Conservation (phyloP, 2,797 vertebrate genomes). For the Scolopax rusticola region DNA sequence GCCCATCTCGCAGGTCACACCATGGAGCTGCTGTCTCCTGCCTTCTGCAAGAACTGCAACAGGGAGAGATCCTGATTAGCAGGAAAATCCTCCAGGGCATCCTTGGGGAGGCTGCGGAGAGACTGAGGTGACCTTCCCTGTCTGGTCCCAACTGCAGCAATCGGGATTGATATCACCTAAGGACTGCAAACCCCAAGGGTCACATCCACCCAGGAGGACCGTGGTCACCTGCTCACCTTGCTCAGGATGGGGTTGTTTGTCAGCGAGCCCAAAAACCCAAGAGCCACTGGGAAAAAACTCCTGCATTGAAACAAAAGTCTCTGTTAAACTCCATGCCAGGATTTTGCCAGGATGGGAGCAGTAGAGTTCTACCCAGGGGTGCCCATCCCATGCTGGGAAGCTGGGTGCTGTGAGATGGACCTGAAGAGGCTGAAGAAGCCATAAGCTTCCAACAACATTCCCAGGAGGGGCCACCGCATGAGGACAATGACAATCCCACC, state of each 20-base stretch:
- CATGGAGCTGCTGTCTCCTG: slow-evolving; percentile 82
- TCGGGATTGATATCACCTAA: fast-evolving
- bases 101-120: background rate
- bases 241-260: slow-evolving; percentile 83
- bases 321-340: background rate
- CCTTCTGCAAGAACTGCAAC: slow-evolving; percentile 80
- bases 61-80: slow-evolving; percentile 4
- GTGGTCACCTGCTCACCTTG: slow-evolving; percentile 75
- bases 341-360: background rate
- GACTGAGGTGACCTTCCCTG: background rate
- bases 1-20: slow-evolving; percentile 72
- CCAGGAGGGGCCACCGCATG: slow-evolving; percentile 87
- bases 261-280: slow-evolving; percentile 83
- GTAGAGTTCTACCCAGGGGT: fast-evolving
- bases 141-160: fast-evolving
- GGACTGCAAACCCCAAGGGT: background rate
- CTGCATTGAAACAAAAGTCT: slow-evolving; percentile 58
- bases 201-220: fast-evolving
- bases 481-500: slow-evolving; percentile 88
- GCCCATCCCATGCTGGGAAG: fast-evolving
- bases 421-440: slow-evolving; percentile 90
- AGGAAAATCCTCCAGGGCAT: background rate
- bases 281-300: slow-evolving; percentile 87
- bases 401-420: slow-evolving; percentile 57
- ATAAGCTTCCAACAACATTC: slow-evolving; percentile 88